These are phyloP conservation scores for Chaenodraco wilsoni DNA, from an alignment of 2,797 vertebrate species.

Conservation along the genomic window DNA sequence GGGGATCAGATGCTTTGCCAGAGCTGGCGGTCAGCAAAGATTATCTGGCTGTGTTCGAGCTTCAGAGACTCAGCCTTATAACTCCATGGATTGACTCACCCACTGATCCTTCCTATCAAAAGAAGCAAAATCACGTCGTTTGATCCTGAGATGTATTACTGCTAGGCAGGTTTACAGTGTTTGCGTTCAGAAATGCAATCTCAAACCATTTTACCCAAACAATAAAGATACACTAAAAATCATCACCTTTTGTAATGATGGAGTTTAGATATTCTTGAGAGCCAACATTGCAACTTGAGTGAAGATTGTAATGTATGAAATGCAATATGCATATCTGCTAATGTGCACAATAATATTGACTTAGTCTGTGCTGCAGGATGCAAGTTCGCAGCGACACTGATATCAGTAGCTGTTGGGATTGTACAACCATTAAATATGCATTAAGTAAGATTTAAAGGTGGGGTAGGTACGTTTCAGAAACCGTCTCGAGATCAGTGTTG, in stretches of 20 bases:
- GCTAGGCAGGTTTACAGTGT: slow-evolving; percentile 16
- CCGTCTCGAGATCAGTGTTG: too few relatives aligned
- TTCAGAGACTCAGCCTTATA: slow-evolving; percentile 36
- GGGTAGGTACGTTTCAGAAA: too few relatives aligned
- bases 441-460: too few relatives aligned
- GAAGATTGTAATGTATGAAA: background rate
- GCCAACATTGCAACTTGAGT: background rate
- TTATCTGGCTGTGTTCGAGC: slow-evolving; percentile 64
- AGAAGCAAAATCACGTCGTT: slow-evolving; percentile 19
- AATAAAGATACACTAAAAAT: background rate
- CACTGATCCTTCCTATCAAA: slow-evolving; percentile 34
- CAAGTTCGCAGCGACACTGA: slow-evolving; percentile 10
- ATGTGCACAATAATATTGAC: slow-evolving; percentile 10
- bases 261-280: background rate
- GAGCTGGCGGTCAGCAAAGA: slow-evolving; percentile 53
- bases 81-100: slow-evolving; percentile 24
- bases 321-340: background rate
- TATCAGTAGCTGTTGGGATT: too few relatives aligned
- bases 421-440: too few relatives aligned
- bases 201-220: background rate
- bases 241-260: background rate
- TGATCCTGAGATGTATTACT: slow-evolving; percentile 31
- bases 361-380: background rate
- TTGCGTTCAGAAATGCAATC: slow-evolving; percentile 5
- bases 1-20: slow-evolving; percentile 64